Base-by-base conservation (phyloP, 2,797 vertebrate species). In the Falco rusticolus region DNA sequence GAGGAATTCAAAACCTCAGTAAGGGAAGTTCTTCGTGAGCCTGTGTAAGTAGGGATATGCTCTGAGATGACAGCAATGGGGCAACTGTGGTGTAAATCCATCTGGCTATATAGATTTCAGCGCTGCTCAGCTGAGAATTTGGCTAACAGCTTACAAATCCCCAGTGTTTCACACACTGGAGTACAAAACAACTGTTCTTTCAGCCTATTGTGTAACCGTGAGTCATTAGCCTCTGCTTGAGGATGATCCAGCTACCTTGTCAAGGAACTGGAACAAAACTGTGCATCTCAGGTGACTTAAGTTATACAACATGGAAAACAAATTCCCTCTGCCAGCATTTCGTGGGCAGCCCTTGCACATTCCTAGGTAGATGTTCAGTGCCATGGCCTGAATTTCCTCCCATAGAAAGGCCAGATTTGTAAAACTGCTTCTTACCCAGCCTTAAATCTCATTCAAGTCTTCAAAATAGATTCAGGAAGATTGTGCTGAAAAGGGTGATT, bases 151-250 rank as follows among this genome's bases (percentile, higher is more conserved):
- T 90, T 81, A 57, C 57, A 89, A 89, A 89, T 56, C 66, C 41
- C 31, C 43, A 48, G 0, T 10, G 54, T 29, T 93, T 70, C 71
- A 56, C 41, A 47, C 29, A 10, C 2, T 56, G 63, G n/a, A 54
- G 53, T 70, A 33, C 45, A 81, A 95, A 93, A 80, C 39, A 90
- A 45, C 56, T 71, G n/a, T n/a, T 92, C 57, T 72, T 94, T 65
- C 41, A 76, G 74, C 21, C 54, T 60, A 10, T 71, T 91, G 50
- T 54, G 65, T 57, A 81, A 88, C 11, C 1, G 3, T 87, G 82
- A 87, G 33, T 81, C 84, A 87, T 74, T 71, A 71, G 21, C 21
- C 43, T 84, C 45, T 90, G 47, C 53, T 59, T 81, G 65, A 84
- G 63, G 69, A 76, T 2, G 4, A 91, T 69, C 80, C 76, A 90